Conservation (phyloP, 1,140 invertebrate species). For the Drosophila subpulchrella region DNA sequence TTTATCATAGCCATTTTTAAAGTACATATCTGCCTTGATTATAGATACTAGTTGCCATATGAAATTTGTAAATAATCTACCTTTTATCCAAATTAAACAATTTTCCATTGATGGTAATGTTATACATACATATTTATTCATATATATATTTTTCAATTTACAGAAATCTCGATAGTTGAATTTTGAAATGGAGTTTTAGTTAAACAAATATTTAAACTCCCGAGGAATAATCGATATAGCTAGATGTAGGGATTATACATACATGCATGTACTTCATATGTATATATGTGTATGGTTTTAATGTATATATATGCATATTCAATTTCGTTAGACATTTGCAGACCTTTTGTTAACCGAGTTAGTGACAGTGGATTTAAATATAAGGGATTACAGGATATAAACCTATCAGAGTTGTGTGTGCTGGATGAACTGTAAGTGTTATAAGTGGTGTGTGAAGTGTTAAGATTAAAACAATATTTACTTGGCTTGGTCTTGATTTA, state of each 20-base stretch:
- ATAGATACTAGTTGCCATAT: no score
- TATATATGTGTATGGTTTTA: constrained; percentile 28
- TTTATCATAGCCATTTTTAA: not conserved
- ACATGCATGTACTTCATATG: constrained; percentile 18
- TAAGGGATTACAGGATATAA: constrained; percentile 3
- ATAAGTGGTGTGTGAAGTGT: not conserved
- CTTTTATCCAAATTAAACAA: not conserved
- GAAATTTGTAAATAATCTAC: not conserved
- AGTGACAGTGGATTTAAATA: constrained; percentile 3
- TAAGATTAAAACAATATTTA: constrained; percentile 19
- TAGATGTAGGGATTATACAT: constrained; percentile 30
- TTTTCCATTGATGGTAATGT: constrained; percentile 28
- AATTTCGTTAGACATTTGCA: constrained; percentile 27
- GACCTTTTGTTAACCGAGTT: constrained; percentile 19
- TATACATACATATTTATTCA: constrained; percentile 59
- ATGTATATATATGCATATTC: constrained; percentile 25
- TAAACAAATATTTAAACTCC: constrained; percentile 35
- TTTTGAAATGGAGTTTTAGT: constrained; percentile 29
- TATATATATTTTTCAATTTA: constrained; percentile 51
- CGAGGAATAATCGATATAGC: constrained; percentile 16
- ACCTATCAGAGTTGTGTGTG: constrained; percentile 13
- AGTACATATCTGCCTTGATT: not conserved
- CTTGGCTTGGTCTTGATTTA: constrained; percentile 19
- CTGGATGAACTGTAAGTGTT: not conserved
- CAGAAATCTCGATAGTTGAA: constrained; percentile 36